A percentile compares a stretch with the other conserved stretches of the same genome.
Conservation (phyloP, 2,797 vertebrate genomes). For the Bovichtus variegatus region DNA sequence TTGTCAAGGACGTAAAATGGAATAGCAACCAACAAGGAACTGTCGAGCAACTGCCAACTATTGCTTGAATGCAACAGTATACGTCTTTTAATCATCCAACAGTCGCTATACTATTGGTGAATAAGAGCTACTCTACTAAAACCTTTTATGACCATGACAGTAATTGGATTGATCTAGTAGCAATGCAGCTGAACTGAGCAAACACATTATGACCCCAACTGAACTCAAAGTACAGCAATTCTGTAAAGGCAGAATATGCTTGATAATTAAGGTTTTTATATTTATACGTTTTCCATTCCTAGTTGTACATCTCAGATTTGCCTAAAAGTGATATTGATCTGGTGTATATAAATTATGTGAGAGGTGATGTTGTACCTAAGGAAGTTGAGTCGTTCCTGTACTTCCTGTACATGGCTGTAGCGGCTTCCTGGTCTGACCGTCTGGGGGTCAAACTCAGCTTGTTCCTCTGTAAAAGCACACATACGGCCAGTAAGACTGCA, state of each 20-base stretch:
- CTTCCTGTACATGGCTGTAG: constrained; percentile 99
- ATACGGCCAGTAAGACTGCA: constrained; percentile 19
- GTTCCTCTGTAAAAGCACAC: constrained; percentile 85
- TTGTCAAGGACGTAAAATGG: no score
- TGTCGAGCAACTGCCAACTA: no score
- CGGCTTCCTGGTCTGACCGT: constrained; percentile 97
- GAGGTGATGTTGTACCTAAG: constrained; percentile 86
- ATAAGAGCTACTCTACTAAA: no score
- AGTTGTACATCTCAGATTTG: neutral
- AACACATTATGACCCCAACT: neutral
- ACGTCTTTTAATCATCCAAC: no score
- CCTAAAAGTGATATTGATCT: neutral
- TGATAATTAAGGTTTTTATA: neutral
- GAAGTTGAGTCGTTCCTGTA: constrained; percentile 98
- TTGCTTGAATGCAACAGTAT: no score
- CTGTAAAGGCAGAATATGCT: neutral
- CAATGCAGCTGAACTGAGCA: neutral
- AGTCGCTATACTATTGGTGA: no score
- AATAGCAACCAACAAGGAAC: no score
- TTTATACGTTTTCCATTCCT: neutral
- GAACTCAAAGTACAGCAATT: no score
- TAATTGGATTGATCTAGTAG: neutral
- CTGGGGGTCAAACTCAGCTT: constrained; percentile 98
- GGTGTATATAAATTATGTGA: neutral
- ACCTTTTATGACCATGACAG: neutral